phyloP scores from a whole-genome alignment of 2,113 vertebrate genomes.

The Salminus brasiliensis region DNA sequence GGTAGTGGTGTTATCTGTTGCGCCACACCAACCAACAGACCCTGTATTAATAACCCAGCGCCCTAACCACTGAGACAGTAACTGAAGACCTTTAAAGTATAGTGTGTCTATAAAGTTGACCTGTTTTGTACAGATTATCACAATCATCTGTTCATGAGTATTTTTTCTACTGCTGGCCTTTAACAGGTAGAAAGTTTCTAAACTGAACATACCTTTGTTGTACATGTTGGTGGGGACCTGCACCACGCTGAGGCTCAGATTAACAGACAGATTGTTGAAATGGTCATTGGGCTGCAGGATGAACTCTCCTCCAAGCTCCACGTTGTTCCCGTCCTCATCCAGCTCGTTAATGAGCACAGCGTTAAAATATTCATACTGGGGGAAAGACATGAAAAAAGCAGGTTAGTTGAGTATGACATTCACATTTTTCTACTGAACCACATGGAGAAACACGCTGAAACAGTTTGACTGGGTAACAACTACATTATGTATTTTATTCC shows the following conservation, averaged over 20 bases:
- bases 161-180: too few species aligned
- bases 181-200: too few species aligned
- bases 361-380: constrained; percentile 98
- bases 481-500: background rate
- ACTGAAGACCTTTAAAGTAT: too few species aligned
- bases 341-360: constrained; percentile 95
- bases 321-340: constrained; percentile 89
- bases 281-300: constrained; percentile 96
- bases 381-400: constrained; percentile 20
- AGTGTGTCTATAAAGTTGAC: too few species aligned
- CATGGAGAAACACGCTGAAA: background rate
- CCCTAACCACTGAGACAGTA: too few species aligned
- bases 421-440: too few species aligned
- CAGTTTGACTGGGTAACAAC: too few species aligned
- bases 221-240: constrained; percentile 99
- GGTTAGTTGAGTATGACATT: background rate
- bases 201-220: constrained; percentile 77
- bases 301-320: constrained; percentile 95
- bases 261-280: constrained; percentile 97
- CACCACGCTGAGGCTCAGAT: constrained; percentile 94
- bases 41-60: too few species aligned
- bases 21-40: too few species aligned
- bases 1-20: too few species aligned
- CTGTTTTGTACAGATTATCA: too few species aligned
- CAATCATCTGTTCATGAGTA: too few species aligned